Evolutionary conservation across 2,888 invertebrate genomes (phyloP).

Genomic region (Papilio demoleus): DNA sequence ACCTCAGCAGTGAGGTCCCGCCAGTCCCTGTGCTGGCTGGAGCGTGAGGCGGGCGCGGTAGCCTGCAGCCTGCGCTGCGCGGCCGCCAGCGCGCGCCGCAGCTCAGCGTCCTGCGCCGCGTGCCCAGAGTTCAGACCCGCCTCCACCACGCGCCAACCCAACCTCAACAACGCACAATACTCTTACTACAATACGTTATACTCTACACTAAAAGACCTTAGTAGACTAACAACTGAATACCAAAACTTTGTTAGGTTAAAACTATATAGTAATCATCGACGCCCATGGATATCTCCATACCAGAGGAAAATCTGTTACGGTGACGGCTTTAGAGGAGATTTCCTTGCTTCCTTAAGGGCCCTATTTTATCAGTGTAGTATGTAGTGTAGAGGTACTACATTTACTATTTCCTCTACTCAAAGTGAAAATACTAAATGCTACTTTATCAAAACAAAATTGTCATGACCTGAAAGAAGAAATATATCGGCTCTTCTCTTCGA

Average conservation of each 20-base stretch:
- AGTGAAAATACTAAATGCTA: background rate
- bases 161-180: conserved; percentile 66
- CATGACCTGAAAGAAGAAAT: too few species aligned
- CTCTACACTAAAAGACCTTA: background rate
- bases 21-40: conserved; percentile 85
- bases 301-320: too few species aligned
- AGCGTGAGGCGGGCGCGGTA: conserved; percentile 93
- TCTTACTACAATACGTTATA: too few species aligned
- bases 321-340: too few species aligned
- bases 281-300: too few species aligned
- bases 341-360: too few species aligned
- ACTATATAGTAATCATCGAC: too few species aligned
- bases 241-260: too few species aligned
- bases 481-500: too few species aligned
- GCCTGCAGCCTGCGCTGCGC: conserved; percentile 90
- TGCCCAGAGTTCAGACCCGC: conserved; percentile 90
- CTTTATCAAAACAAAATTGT: background rate
- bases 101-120: conserved; percentile 90
- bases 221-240: background rate
- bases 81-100: conserved; percentile 90
- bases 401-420: too few species aligned
- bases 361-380: too few species aligned
- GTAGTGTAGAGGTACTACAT: too few species aligned
- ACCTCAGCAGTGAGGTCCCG: conserved; percentile 86
- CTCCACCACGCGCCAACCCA: conserved; percentile 96